Evolutionary conservation across 1,140 invertebrate genomes (phyloP), one percentile per base, ranked within the genome.

Genomic region (Pachyrhynchus sulphureomaculatus): DNA sequence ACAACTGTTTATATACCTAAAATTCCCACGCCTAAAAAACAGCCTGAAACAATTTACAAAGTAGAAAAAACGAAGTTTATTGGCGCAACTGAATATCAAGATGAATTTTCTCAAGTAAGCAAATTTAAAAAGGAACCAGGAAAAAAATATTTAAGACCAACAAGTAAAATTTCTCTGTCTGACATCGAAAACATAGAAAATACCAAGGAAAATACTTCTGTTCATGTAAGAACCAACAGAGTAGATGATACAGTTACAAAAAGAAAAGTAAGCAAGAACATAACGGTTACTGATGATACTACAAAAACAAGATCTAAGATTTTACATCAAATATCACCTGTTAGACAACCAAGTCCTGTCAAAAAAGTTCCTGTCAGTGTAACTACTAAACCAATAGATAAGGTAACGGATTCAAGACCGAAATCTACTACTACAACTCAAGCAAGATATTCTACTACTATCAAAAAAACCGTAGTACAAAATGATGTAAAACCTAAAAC

Each of bases 231-330:
- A 58, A 66, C 68, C 8, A 59, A 68, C 36, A 55, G 66, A 37
- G 59, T 70, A 23, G 68, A 68, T 39, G 66, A 70, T n/a, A 68
- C 53, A 8, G 59, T 71, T 13, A 65, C 53, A 4, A 71, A 68
- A 33, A 68, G 66, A 36, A 68, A 67, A 53, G 41, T 65, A 18
- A 48, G 51, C 23, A 62, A 62, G 41, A 53, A 52, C 4, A n/a
- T 44, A 37, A 6, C 29, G 17, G 13, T 56, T 13, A 68, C 62
- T 65, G 62, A 58, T 9, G 44, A 68, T 55, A 24, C 33, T 12
- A 26, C 33, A n/a, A 57, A 62, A 58, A 4, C 23, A 21, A 55
- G 55, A 52, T 26, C 26, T 10, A 55, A 33, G 26, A 20, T 60
- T 29, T 53, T 34, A 18, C n/a, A n/a, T n/a, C n/a, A n/a, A n/a